Evolutionary conservation across 2,888 invertebrate genomes (phyloP).

Genomic region (Celastrina argiolus): DNA sequence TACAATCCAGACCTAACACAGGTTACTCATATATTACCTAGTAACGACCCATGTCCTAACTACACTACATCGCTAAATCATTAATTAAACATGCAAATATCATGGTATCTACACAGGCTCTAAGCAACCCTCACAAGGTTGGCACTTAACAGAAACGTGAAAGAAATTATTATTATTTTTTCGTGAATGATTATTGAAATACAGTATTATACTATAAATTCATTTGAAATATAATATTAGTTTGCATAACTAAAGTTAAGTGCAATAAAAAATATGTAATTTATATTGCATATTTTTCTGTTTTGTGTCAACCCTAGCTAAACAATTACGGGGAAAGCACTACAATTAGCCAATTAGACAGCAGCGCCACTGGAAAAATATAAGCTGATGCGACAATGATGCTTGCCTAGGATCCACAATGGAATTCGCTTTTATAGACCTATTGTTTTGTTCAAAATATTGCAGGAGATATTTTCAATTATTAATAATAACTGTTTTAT

Average conservation of each 20-base stretch:
- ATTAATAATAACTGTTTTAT: too few relatives aligned
- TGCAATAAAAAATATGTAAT: too few relatives aligned
- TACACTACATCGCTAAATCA: not conserved
- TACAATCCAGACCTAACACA: not conserved
- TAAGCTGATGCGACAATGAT: conserved; percentile 3
- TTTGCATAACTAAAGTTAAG: too few relatives aligned
- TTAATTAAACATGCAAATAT: conserved; percentile 9
- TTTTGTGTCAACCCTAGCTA: not conserved
- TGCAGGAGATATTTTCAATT: too few relatives aligned
- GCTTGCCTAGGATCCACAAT: not conserved
- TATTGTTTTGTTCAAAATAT: not conserved
- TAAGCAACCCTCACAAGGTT: not conserved
- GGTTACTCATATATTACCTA: not conserved
- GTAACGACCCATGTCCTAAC: not conserved
- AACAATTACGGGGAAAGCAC: conserved; percentile 5
- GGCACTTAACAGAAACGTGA: not conserved
- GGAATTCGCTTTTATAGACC: not conserved
- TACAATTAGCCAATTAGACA: not conserved
- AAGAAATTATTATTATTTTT: not conserved
- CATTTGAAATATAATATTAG: too few relatives aligned
- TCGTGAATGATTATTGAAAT: too few relatives aligned
- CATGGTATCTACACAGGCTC: not conserved
- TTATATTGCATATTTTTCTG: not conserved
- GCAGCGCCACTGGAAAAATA: not conserved
- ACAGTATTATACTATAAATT: too few relatives aligned